Conservation (phyloP, 2,888 invertebrate species). For the Xanthia icteritia region DNA sequence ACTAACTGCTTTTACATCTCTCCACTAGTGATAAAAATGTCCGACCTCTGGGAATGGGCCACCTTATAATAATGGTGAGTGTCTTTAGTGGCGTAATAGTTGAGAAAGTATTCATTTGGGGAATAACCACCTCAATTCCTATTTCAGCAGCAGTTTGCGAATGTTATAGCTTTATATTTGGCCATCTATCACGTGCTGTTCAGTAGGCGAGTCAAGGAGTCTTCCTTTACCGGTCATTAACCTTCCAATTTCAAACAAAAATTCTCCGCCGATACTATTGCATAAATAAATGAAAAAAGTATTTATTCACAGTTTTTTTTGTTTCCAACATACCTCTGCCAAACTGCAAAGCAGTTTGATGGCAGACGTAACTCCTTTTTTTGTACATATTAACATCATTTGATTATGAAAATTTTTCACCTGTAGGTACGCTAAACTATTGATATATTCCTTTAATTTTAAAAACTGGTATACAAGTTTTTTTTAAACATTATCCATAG, state of each 20-base stretch:
- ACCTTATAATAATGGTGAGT: not conserved
- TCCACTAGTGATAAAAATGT: slow-evolving; percentile 7
- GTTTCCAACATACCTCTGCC: not conserved
- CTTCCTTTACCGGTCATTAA: not conserved
- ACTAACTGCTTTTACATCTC: slow-evolving; percentile 2
- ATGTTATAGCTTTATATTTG: not conserved
- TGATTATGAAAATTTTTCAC: not conserved
- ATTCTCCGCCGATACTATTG: not conserved
- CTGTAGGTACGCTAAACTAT: not conserved
- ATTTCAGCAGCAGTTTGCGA: not conserved
- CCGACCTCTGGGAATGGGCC: not conserved
- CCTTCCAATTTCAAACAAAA: not conserved
- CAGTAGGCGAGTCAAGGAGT: not conserved
- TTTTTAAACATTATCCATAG: not conserved
- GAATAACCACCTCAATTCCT: not conserved
- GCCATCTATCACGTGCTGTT: not conserved
- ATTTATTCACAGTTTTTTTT: not conserved
- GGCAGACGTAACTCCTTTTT: not conserved
- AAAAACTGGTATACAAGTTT: not conserved
- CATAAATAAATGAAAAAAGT: not conserved
- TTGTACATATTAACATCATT: not conserved
- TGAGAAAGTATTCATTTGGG: not conserved
- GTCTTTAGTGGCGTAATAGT: not conserved
- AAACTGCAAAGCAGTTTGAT: not conserved
- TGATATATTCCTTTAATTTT: not conserved